Percentiles rank a stretch among this genome's conserved stretches.
phyloP scores from a whole-genome alignment of 2,888 invertebrate species.

The Ornithoptera alexandrae region DNA sequence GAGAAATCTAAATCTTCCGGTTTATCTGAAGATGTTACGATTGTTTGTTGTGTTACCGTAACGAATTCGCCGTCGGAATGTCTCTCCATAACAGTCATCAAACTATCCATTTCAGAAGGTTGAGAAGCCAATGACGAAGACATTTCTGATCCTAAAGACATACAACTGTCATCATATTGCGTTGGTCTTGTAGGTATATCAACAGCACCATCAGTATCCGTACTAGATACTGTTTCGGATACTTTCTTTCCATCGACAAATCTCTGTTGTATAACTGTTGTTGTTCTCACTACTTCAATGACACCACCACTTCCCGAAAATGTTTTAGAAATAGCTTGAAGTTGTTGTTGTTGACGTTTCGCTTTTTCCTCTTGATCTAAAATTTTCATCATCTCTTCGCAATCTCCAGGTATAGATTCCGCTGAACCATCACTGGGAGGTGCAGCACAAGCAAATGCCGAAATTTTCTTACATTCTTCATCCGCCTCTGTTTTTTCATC shows the following conservation, averaged over 20 bases:
- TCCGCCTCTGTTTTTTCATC: conserved; percentile 50
- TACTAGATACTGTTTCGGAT: conserved; percentile 66
- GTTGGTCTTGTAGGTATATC: conserved; percentile 66
- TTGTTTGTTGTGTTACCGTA: conserved; percentile 60
- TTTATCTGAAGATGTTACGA: conserved; percentile 60
- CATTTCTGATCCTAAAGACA: conserved; percentile 75
- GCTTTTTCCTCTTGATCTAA: conserved; percentile 75
- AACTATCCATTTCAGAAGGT: conserved; percentile 74
- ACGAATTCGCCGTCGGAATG: conserved; percentile 74
- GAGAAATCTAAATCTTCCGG: conserved; percentile 71
- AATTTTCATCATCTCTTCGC: conserved; percentile 80
- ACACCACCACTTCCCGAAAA: conserved; percentile 58
- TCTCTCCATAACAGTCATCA: conserved; percentile 72
- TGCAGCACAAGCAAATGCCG: conserved; percentile 71
- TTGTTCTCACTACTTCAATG: conserved; percentile 69
- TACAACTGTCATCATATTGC: conserved; percentile 60
- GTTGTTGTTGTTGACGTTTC: conserved; percentile 42
- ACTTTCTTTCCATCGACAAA: conserved; percentile 75
- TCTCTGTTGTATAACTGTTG: conserved; percentile 70
- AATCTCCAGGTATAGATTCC: conserved; percentile 80
- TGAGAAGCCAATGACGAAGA: conserved; percentile 76
- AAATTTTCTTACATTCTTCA: conserved; percentile 68
- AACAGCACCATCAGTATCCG: conserved; percentile 67
- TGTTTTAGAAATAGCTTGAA: conserved; percentile 45
- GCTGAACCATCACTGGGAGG: conserved; percentile 73